Percentiles rank a stretch among this genome's conserved stretches.
These are phyloP conservation scores for Rhinogobius similis DNA, from an alignment of 2,113 vertebrate genomes.

Conservation along the genomic window DNA sequence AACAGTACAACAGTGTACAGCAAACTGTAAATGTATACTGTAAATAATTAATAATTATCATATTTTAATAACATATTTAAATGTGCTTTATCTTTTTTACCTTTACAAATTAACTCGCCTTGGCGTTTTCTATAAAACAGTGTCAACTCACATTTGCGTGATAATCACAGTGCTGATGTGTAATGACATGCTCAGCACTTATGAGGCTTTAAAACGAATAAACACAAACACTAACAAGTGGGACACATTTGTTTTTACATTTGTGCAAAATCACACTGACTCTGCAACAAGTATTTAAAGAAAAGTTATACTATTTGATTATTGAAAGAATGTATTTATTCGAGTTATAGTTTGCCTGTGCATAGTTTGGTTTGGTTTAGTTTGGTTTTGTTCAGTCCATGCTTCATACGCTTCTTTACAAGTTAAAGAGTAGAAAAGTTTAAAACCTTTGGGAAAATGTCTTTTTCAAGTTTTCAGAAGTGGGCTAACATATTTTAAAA, in stretches of 20 bases:
- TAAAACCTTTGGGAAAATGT: not conserved
- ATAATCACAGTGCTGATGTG: conserved; percentile 10
- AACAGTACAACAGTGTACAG: not conserved
- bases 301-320: no score
- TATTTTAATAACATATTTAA: not conserved
- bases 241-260: conserved; percentile 26
- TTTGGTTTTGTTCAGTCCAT: not conserved
- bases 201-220: conserved; percentile 47
- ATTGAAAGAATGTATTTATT: not conserved
- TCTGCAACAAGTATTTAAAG: no score
- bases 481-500: not conserved
- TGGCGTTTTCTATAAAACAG: not conserved
- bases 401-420: not conserved
- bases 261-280: conserved; percentile 7
- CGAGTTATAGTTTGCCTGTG: not conserved
- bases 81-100: not conserved
- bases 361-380: conserved; percentile 3
- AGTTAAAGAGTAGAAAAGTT: not conserved
- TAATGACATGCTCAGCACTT: conserved; percentile 32
- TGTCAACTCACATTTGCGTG: conserved; percentile 2
- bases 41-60: no score
- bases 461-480: not conserved
- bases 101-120: not conserved
- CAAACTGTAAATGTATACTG: not conserved
- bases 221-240: conserved; percentile 37